phyloP scores from a whole-genome alignment of 1,140 invertebrate species.

The Scaptomyza graminum region DNA sequence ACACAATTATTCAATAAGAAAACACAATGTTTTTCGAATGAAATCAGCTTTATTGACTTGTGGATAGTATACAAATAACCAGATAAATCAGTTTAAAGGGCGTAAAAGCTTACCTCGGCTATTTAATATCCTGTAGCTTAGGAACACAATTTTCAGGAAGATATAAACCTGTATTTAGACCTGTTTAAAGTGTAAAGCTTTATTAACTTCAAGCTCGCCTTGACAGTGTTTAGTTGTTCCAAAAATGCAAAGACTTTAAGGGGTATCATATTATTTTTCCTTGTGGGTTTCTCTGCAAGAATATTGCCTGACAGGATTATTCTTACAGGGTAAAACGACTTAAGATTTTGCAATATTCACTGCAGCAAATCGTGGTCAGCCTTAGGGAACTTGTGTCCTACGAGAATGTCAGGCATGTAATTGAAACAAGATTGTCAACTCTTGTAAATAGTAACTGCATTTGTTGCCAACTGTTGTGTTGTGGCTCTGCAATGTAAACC shows the following conservation, averaged over 20 bases:
- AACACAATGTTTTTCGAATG: conserved; percentile 33
- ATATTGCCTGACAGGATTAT: background rate
- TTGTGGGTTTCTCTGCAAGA: background rate
- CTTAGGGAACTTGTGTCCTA: conserved; percentile 14
- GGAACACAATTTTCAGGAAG: too few species aligned
- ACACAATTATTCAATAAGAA: conserved; percentile 31
- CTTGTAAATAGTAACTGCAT: conserved; percentile 40
- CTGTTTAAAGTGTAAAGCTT: background rate
- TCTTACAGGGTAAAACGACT: conserved; percentile 28
- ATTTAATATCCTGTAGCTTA: conserved; percentile 3
- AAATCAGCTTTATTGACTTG: conserved; percentile 38
- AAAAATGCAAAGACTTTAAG: too few species aligned
- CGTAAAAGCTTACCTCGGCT: background rate
- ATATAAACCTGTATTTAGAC: too few species aligned
- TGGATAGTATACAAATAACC: conserved; percentile 16
- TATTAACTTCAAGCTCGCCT: background rate
- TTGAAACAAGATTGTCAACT: conserved; percentile 39
- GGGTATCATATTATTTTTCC: too few species aligned
- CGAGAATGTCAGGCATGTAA: conserved; percentile 30
- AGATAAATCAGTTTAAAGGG: background rate
- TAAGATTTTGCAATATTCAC: conserved; percentile 41
- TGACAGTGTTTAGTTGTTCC: too few species aligned
- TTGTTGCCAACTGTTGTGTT: conserved; percentile 43
- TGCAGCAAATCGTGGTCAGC: conserved; percentile 42
- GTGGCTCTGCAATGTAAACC: conserved; percentile 7